Percentiles rank a stretch among this genome's conserved stretches.
Evolutionary conservation across 1,140 invertebrate species (phyloP).

Genomic region (Nephotettix cincticeps): DNA sequence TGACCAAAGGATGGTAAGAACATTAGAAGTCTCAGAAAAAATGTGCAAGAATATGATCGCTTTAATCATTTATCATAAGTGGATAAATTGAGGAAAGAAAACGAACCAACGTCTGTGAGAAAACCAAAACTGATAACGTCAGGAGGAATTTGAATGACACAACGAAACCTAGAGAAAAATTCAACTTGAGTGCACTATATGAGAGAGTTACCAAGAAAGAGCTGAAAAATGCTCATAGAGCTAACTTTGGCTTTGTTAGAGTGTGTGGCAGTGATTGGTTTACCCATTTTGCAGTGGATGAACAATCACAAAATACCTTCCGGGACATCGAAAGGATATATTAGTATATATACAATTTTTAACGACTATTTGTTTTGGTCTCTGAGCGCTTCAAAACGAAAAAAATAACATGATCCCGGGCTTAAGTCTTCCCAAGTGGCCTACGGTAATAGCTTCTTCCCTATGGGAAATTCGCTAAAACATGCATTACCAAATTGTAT

Average conservation of each 20-base stretch:
- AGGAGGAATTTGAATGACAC: background rate
- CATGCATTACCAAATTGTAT: no score
- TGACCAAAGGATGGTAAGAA: background rate
- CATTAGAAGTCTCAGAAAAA: background rate
- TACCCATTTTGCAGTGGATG: background rate
- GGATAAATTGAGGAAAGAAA: background rate
- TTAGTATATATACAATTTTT: no score
- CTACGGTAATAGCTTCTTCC: no score
- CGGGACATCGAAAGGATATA: background rate
- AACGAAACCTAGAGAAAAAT: background rate
- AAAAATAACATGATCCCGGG: no score
- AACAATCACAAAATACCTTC: slow-evolving; percentile 5
- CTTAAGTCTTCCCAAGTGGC: no score
- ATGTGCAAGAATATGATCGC: background rate
- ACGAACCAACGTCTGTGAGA: background rate
- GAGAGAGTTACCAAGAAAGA: background rate
- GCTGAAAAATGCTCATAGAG: slow-evolving; percentile 4
- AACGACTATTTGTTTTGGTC: no score
- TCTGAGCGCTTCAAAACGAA: no score
- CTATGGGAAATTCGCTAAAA: no score
- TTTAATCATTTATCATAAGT: background rate
- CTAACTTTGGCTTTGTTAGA: slow-evolving; percentile 1
- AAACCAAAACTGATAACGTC: background rate
- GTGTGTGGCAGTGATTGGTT: slow-evolving; percentile 3
- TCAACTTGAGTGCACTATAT: background rate